Evolutionary conservation across 1,140 invertebrate species (phyloP).

Genomic region (Danaus plexippus): DNA sequence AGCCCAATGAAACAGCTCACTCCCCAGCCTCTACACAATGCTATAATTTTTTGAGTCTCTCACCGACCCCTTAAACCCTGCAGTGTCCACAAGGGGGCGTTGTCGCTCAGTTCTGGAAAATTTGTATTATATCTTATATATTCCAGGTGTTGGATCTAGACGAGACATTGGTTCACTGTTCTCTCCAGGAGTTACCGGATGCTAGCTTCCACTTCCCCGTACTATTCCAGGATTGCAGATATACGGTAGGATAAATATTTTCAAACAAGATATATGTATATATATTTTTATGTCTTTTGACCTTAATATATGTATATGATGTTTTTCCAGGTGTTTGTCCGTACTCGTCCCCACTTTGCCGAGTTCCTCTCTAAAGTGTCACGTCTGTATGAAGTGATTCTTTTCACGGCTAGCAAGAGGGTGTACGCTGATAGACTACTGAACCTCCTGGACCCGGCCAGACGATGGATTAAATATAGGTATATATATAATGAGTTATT

Average conservation of each 20-base stretch:
- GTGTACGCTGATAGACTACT: conserved; percentile 96
- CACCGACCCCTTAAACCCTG: too few relatives aligned
- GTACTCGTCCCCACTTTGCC: conserved; percentile 91
- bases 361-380: conserved; percentile 95
- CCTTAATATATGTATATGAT: neutral
- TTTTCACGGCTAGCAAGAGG: conserved; percentile 96
- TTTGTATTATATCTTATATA: neutral
- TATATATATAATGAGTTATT: conserved; percentile 19
- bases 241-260: conserved; percentile 67
- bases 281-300: neutral
- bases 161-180: conserved; percentile 97
- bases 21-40: too few relatives aligned
- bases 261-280: too few relatives aligned
- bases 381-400: conserved; percentile 92
- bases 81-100: too few relatives aligned
- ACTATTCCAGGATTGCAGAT: conserved; percentile 91
- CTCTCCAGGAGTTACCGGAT: conserved; percentile 91
- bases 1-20: too few relatives aligned
- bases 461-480: conserved; percentile 90
- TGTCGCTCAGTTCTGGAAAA: too few relatives aligned
- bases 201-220: conserved; percentile 96
- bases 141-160: conserved; percentile 79
- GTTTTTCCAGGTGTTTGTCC: conserved; percentile 81
- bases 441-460: conserved; percentile 91
- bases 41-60: too few relatives aligned